Base-by-base conservation (phyloP, 2,113 vertebrate genomes). In the Rhinolophus sinicus region DNA sequence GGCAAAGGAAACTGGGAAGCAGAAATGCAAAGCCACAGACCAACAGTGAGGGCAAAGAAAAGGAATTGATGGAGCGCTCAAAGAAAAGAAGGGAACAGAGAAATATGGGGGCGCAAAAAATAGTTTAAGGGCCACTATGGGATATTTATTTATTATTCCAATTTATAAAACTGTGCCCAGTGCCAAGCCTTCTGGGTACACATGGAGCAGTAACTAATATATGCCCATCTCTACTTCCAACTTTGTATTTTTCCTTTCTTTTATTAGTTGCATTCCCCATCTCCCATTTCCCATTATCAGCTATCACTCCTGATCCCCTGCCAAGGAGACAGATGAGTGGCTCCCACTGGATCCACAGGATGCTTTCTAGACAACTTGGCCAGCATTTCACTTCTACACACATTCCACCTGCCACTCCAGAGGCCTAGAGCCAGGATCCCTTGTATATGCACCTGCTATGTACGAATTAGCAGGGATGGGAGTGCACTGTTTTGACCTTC, bases 71-170 rank as follows among this genome's bases (percentile, higher is more conserved):
- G 54, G 86, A 95, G 72, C 75, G 4, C 65, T 93, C 38, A 19
- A 94, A 86, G 90, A 90, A 91, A 97, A 77, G 88, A 97, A 96
- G 77, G 50, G 85, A 95, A 7, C 38, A 75, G 85, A 97, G 88
- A 96, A 95, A 97, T 90, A 70, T 38, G 16, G 40, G 35, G 85
- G 38, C 8, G 14, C 10, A 62, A 33, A 58, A 73, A 54, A 76
- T 64, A 78, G 64, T 95, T 94, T 95, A 96, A 95, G 67, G 97
- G 91, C 64, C 83, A 87, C 83, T 75, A 4, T 83, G 86, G 86
- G 91, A 90, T 95, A 76, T 64, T 96, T 96, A 92, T 96, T 97
- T 95, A 97, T 97, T 96, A 96, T 96, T 97, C 97, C 91, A 92
- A 92, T 91, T 97, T 96, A 81, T 94, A 83, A 96, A 96, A 96